phyloP scores from a whole-genome alignment of 2,797 vertebrate genomes.

The Fratercula arctica region DNA sequence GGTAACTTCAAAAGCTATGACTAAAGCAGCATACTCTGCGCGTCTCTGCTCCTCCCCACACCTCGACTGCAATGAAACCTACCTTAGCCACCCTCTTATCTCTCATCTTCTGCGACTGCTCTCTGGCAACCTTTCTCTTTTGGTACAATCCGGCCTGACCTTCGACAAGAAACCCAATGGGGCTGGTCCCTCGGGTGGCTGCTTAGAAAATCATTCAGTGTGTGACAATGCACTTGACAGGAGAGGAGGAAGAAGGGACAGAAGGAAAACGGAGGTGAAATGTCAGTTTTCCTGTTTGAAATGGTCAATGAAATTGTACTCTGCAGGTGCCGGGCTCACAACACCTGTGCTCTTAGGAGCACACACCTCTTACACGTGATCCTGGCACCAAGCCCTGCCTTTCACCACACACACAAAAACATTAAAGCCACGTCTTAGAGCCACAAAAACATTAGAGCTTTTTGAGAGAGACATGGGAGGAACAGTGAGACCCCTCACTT shows the following conservation, averaged over 20 bases:
- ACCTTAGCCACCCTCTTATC: slow-evolving; percentile 38
- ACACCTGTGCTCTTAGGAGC: not conserved
- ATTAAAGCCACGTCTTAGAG: not conserved
- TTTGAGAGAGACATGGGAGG: not conserved
- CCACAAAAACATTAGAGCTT: not conserved
- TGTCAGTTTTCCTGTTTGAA: slow-evolving; percentile 14
- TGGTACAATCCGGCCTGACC: not conserved
- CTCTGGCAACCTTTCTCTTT: slow-evolving; percentile 19
- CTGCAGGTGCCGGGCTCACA: not conserved
- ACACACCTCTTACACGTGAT: not conserved
- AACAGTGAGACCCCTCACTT: not conserved
- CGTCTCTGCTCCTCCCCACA: slow-evolving; percentile 1
- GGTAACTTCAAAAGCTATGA: slow-evolving; percentile 76
- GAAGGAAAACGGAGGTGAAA: slow-evolving; percentile 34
- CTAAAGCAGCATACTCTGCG: slow-evolving; percentile 71
- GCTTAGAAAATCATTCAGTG: not conserved
- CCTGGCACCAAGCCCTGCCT: not conserved
- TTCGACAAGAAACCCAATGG: not conserved
- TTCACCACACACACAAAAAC: not conserved
- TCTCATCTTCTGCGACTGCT: slow-evolving; percentile 15
- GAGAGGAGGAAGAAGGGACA: slow-evolving; percentile 42
- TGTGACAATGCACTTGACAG: not conserved
- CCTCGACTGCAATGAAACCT: slow-evolving; percentile 32
- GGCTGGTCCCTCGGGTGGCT: not conserved
- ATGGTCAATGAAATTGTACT: not conserved